Evolutionary conservation across 1,140 invertebrate genomes (phyloP).

Genomic region (Parapsyche elsis): DNA sequence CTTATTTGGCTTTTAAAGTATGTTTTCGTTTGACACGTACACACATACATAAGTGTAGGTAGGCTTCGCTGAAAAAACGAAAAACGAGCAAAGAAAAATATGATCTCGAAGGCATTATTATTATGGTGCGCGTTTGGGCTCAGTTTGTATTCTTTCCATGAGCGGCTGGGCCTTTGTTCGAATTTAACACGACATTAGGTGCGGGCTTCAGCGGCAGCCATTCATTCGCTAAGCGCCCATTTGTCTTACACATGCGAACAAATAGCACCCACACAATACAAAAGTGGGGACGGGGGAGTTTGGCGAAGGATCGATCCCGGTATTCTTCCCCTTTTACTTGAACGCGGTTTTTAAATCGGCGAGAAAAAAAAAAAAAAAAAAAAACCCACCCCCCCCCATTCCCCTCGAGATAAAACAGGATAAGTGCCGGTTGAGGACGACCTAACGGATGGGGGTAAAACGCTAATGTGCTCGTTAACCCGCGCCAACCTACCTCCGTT

Average conservation of each 20-base stretch:
- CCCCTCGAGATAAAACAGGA: constrained; percentile 49
- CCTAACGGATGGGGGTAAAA: constrained; percentile 50
- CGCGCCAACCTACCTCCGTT: constrained; percentile 19
- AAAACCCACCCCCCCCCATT: neutral
- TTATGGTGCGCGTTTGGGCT: neutral
- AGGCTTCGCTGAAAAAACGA: neutral
- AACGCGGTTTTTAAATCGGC: neutral
- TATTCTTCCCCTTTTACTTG: neutral
- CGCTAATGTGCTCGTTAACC: constrained; percentile 55
- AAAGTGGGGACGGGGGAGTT: neutral
- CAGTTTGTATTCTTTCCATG: constrained; percentile 2
- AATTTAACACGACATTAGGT: constrained; percentile 48
- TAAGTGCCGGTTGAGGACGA: constrained; percentile 42
- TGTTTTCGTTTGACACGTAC: constrained; percentile 18
- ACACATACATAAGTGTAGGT: neutral
- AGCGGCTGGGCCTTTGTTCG: constrained; percentile 27
- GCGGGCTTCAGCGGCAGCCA: constrained; percentile 35
- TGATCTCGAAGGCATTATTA: constrained; percentile 30
- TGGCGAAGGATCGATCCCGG: constrained; percentile 30
- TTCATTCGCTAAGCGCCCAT: constrained; percentile 46
- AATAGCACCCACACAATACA: constrained; percentile 39
- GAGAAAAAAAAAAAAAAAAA: neutral
- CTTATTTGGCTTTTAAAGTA: constrained; percentile 31
- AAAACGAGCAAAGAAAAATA: constrained; percentile 18
- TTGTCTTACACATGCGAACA: constrained; percentile 44